Evolutionary conservation across 2,113 vertebrate genomes (phyloP).

Genomic region (Oncorhynchus gorbuscha): DNA sequence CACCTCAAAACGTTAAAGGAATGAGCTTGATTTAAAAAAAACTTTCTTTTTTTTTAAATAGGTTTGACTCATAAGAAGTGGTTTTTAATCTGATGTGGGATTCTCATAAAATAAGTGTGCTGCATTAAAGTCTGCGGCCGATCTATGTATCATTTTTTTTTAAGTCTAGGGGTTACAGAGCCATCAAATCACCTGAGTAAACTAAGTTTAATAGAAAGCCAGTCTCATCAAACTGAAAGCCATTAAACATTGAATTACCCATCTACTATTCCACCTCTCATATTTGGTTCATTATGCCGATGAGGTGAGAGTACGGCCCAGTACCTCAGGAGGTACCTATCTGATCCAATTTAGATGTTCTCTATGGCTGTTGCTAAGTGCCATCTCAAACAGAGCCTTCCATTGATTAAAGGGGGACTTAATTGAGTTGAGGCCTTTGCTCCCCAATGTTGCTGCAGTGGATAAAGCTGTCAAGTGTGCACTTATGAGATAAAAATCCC

Average conservation of each 20-base stretch:
- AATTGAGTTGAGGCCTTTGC: conserved; percentile 38
- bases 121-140: background rate
- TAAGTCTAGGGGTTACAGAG: background rate
- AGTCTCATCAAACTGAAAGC: conserved; percentile 23
- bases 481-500: conserved; percentile 57
- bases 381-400: conserved; percentile 17
- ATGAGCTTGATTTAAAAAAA: background rate
- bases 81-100: background rate
- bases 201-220: background rate
- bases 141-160: background rate
- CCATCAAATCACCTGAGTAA: background rate
- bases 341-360: conserved; percentile 17
- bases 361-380: conserved; percentile 1
- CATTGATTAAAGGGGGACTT: conserved; percentile 45
- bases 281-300: conserved; percentile 32
- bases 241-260: conserved; percentile 35
- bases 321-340: background rate
- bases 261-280: conserved; percentile 9
- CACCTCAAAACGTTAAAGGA: conserved; percentile 56
- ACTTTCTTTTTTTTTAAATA: background rate
- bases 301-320: conserved; percentile 3
- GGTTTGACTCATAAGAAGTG: background rate
- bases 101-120: background rate
- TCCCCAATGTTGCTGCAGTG: conserved; percentile 30
- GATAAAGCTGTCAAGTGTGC: conserved; percentile 52